Percentiles rank a stretch among this genome's conserved stretches.
Conservation (phyloP, 1,140 invertebrate species). For the Drosophila lacertosa region DNA sequence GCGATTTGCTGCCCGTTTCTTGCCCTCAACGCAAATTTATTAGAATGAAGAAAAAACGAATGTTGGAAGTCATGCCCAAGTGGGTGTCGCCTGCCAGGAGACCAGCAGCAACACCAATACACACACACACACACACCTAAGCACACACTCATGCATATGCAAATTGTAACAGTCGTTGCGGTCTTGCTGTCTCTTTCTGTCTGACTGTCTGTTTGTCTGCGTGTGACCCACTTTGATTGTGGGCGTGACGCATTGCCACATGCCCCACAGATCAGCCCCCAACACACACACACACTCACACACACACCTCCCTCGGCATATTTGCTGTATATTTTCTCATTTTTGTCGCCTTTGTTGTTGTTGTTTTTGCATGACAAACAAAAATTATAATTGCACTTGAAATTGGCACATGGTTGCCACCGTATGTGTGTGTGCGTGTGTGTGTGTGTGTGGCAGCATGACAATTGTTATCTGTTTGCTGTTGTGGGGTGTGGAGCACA, state of each 20-base stretch:
- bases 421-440: neutral
- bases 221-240: constrained; percentile 78
- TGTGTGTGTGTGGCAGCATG: constrained; percentile 15
- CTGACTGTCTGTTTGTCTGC: constrained; percentile 9
- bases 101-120: constrained; percentile 17
- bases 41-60: constrained; percentile 63
- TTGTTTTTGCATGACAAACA: constrained; percentile 77
- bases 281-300: neutral
- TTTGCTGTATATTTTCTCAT: constrained; percentile 53
- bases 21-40: constrained; percentile 56
- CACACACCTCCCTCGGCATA: neutral
- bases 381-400: constrained; percentile 81
- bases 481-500: neutral
- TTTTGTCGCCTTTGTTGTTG: constrained; percentile 51
- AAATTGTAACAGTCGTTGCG: constrained; percentile 64
- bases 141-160: constrained; percentile 68
- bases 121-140: constrained; percentile 17
- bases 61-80: constrained; percentile 58
- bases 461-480: constrained; percentile 34
- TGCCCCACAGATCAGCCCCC: constrained; percentile 3
- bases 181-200: neutral
- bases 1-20: constrained; percentile 21
- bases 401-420: constrained; percentile 54
- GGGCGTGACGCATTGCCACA: constrained; percentile 49
- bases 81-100: constrained; percentile 32